These are phyloP conservation scores for Hoplostethus atlanticus DNA, from an alignment of 2,797 vertebrate genomes.

Conservation along the genomic window DNA sequence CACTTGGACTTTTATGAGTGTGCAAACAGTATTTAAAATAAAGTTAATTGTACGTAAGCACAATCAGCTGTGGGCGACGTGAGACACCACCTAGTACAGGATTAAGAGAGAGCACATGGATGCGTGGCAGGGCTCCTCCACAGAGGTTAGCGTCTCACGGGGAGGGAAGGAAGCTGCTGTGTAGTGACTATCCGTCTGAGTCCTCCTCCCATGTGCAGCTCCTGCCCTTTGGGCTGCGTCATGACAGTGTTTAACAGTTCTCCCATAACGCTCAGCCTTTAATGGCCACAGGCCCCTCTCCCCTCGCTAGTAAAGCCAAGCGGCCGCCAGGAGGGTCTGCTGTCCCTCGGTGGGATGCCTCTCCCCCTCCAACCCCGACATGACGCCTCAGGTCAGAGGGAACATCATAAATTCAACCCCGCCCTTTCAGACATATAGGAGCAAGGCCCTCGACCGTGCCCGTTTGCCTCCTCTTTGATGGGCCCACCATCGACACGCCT, in stretches of 20 bases:
- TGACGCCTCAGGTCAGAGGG: constrained; percentile 87
- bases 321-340: constrained; percentile 82
- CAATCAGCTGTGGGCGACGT: constrained; percentile 75
- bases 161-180: background rate
- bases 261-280: constrained; percentile 50
- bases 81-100: constrained; percentile 61
- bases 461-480: constrained; percentile 86
- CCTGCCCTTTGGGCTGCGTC: constrained; percentile 40
- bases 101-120: constrained; percentile 55
- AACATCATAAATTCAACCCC: constrained; percentile 89
- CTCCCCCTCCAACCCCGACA: constrained; percentile 75
- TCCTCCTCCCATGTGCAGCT: constrained; percentile 1
- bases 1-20: constrained; percentile 75
- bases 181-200: background rate
- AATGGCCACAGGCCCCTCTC: constrained; percentile 66
- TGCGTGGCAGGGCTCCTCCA: constrained; percentile 17
- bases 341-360: constrained; percentile 88
- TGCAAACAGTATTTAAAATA: constrained; percentile 76
- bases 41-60: constrained; percentile 79
- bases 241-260: constrained; percentile 66
- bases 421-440: constrained; percentile 79
- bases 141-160: constrained; percentile 6
- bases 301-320: constrained; percentile 85
- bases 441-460: constrained; percentile 82
- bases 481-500: constrained; percentile 82